phyloP scores from a whole-genome alignment of 1,140 invertebrate genomes.

The Ceratina calcarata region DNA sequence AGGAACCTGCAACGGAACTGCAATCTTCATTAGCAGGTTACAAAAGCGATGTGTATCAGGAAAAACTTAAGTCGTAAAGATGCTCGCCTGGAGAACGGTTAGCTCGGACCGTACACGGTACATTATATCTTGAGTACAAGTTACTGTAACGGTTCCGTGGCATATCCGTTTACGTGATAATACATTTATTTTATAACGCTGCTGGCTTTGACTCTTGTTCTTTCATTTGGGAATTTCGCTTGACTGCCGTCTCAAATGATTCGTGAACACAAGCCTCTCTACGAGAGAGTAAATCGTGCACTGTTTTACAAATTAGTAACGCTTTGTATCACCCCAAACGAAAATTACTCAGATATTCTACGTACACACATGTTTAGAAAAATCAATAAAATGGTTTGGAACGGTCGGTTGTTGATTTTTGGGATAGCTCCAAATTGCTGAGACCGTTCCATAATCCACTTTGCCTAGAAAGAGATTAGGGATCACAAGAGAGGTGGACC shows the following conservation, averaged over 20 bases:
- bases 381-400: background rate
- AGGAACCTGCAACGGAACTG: no score
- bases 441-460: conserved; percentile 26
- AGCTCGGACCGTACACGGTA: conserved; percentile 11
- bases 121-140: conserved; percentile 41
- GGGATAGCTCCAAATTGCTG: background rate
- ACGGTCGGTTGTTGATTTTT: conserved; percentile 11
- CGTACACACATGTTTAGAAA: background rate
- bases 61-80: background rate
- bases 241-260: background rate
- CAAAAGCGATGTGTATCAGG: background rate
- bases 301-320: background rate
- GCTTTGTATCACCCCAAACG: background rate
- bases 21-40: no score
- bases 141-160: conserved; percentile 63
- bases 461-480: conserved; percentile 19
- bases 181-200: conserved; percentile 52
- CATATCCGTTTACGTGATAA: conserved; percentile 67
- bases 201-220: conserved; percentile 37
- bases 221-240: conserved; percentile 16
- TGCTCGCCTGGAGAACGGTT: background rate
- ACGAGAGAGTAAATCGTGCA: background rate
- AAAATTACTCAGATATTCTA: background rate
- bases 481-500: conserved; percentile 22
- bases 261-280: background rate